Evolutionary conservation across 2,888 invertebrate genomes (phyloP), one percentile per base, ranked within the genome.

Genomic region (Timema cristinae): DNA sequence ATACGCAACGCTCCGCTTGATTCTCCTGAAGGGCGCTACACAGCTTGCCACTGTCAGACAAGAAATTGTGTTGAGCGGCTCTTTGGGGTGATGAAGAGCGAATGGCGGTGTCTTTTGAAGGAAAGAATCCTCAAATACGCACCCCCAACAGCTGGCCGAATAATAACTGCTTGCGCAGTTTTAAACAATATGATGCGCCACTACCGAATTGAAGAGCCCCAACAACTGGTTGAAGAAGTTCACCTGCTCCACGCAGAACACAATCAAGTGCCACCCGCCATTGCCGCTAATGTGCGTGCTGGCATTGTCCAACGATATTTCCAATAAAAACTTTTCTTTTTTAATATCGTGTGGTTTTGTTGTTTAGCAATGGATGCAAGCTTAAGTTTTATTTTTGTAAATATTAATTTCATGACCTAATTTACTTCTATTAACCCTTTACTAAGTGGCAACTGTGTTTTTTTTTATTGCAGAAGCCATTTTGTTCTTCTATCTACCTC

Each of bases 171-270:
- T 13, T 63, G 63, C 48, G 63, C 63, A 47, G 63, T 63, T 10
- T 47, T 63, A 10, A 63, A 32, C 63, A 63, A 63, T 48, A 63
- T 63, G 63, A 63, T 59, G 59, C n/a, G 32, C 10, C 63, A 47
- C 16, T 63, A 63, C 63, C 13, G 47, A 15, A 63, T 63, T 63
- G 11, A 11, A 47, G 63, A 63, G 9, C 63, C 63, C 10, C 47
- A 32, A 47, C 47, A 47, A 6, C 6, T 63, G 10, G 48, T 63
- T 7, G n/a, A 9, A 47, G 63, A 63, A 63, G 47, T 5, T 10
- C 11, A 13, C 48, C 47, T 9, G 13, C 7, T 63, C 16, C 32
- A 5, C 5, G 63, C 32, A 15, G 63, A 9, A 11, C 5, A 32
- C 6, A 13, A 8, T 5, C 0, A 47, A 63, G n/a, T 47, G 6